Evolutionary conservation across 2,797 vertebrate species (phyloP).

Genomic region (Sparidentex hasta): DNA sequence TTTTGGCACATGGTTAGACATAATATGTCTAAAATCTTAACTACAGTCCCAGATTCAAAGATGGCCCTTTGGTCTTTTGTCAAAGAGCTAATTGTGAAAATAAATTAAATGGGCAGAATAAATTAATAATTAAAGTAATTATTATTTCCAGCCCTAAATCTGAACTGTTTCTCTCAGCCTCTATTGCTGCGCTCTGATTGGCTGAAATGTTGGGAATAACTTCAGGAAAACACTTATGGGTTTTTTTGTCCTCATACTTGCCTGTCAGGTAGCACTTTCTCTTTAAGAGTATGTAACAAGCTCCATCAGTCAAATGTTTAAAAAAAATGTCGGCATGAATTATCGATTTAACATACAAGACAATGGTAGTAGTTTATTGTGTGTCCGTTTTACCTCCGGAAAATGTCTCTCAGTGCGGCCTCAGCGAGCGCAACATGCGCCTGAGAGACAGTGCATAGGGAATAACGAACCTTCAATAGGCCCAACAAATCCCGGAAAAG

Average conservation of each 20-base stretch:
- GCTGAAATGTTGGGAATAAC: not conserved
- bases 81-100: not conserved
- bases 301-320: accelerated
- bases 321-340: accelerated
- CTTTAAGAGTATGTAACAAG: accelerated
- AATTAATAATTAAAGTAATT: not conserved
- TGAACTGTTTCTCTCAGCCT: not conserved
- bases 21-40: not conserved
- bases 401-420: accelerated
- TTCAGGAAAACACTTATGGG: accelerated
- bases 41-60: not conserved
- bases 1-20: no score
- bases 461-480: accelerated
- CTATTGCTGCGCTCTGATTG: constrained; percentile 48
- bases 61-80: not conserved
- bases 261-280: not conserved
- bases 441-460: constrained; percentile 21
- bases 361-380: accelerated
- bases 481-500: constrained; percentile 76
- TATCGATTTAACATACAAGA: accelerated
- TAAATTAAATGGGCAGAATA: not conserved
- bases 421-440: accelerated
- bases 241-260: accelerated
- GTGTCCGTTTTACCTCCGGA: accelerated
- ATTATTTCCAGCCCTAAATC: not conserved